Evolutionary conservation across 2,113 vertebrate species (phyloP).

Genomic region (Struthidea cinerea): DNA sequence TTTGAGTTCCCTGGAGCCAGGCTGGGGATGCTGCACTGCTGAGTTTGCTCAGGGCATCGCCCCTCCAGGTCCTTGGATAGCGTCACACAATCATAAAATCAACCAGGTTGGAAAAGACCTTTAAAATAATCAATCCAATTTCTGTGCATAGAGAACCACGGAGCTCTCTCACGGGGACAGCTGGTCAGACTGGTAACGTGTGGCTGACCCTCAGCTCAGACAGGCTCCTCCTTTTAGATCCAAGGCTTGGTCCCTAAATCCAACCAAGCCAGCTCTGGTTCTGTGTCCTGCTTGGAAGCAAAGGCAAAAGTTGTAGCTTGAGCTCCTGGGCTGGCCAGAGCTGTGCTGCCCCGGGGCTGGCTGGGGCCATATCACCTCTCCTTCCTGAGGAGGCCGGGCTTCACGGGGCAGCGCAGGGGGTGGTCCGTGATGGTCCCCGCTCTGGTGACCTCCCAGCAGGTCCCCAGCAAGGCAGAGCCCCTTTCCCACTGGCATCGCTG

Average conservation of each 20-base stretch:
- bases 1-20: neutral
- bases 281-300: neutral
- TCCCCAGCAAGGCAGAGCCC: neutral
- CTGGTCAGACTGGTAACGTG: neutral
- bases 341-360: neutral
- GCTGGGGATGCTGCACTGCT: neutral
- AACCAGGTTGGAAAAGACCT: neutral
- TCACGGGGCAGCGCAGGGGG: neutral
- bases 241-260: neutral
- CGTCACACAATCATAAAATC: neutral
- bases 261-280: neutral
- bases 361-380: neutral
- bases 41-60: neutral
- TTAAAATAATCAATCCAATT: neutral
- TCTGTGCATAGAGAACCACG: neutral
- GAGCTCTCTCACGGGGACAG: neutral
- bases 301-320: neutral
- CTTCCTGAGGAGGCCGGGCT: neutral
- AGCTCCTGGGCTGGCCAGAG: neutral
- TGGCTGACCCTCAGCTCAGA: neutral
- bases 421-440: neutral
- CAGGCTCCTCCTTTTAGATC: neutral
- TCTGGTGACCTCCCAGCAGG: neutral
- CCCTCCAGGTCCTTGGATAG: neutral
- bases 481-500: accelerated